Base-by-base conservation (phyloP, 2,113 vertebrate species). In the Percopsis transmontana region DNA sequence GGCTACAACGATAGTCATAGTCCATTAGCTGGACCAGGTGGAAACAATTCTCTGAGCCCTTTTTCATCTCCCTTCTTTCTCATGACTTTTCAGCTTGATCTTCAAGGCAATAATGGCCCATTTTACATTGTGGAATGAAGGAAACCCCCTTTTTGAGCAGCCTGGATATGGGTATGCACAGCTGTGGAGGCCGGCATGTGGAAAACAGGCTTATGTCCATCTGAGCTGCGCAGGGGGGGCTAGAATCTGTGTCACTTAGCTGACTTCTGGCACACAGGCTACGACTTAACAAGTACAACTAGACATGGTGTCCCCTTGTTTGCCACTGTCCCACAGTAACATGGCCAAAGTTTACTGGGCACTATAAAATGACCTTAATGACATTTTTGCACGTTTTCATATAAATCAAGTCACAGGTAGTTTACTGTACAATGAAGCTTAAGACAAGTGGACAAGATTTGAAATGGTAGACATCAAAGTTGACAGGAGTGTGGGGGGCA, bases 111-210 rank as follows among this genome's bases (percentile, higher is more conserved):
- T 74, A 79, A 69, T 66, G 41, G 48, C 68, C 63, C 84, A 80
- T 85, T 87, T 87, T 80, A 66, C 70, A 41, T 76, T 80, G 68
- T 79, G 78, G 62, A 78, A 81, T 78, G 78, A 62, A 61, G 61
- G 58, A 70, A 83, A 83, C 81, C 57, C 11, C 18, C 48, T 62
- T 66, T 65, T 69, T 69, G 69, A 74, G 79, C 81, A 84, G 85
- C 83, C 79, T 78, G 86, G 84, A 88, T 82, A 85, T 79, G 81
- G 85, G 70, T 70, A 62, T 79, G 84, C 77, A 85, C 86, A 87
- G 87, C 87, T 91, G 88, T 77, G 79, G 80, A 80, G 69, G 83
- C 80, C 82, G 78, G 81, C 88, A 85, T 86, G 86, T 85, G 88
- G 84, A 90, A 89, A 90, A 88, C 81, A 72, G 80, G 81, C 81